Base-by-base conservation (phyloP, 1,140 invertebrate species). In the Drosophila repletoides region DNA sequence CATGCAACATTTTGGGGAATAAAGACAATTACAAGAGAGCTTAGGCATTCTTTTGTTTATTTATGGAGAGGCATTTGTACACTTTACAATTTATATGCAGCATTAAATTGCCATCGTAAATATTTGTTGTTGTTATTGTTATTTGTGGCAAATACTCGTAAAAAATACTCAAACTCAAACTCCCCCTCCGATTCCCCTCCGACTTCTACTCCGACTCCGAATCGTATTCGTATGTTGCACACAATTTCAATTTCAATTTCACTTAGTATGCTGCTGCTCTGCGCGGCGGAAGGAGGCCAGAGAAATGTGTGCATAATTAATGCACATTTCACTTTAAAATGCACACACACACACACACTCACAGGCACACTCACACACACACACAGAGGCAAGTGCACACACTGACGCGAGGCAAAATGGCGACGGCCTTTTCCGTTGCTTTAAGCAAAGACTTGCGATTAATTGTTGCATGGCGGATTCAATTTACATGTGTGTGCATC, bases 261-360 rank as follows among this genome's bases (percentile, higher is more conserved):
- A 76, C 59, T 79, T 80, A 64, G 58, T 19, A 21, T 21, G 33
- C 15, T 46, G 64, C 34, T 19, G 15, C 26, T 26, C 15, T 46
- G 64, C 34, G 14, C 22, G 14, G 12, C 28, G 22, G n/a, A 49
- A 34, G 48, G 41, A 51, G 43, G 51, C 40, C 34, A 28, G 33
- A 43, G 26, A 36, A 36, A 69, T 68, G 84, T 72, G 66, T 74
- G 75, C 72, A 88, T 80, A 86, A 86, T 86, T 87, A 86, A 86
- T 86, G 81, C 76, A 80, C 64, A 76, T 76, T 83, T 76, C 86
- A 84, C 86, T 86, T 88, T 88, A 88, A 84, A 76, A 88, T 88
- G 72, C 79, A 88, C 61, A 69, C 72, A 45, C 53, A 43, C 74
- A 51, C 45, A 68, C 43, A 26, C 31, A 36, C 22, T 53, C 12